Evolutionary conservation across 2,888 invertebrate genomes (phyloP), one percentile per base, ranked within the genome.

Genomic region (Stenotaenia linearis): DNA sequence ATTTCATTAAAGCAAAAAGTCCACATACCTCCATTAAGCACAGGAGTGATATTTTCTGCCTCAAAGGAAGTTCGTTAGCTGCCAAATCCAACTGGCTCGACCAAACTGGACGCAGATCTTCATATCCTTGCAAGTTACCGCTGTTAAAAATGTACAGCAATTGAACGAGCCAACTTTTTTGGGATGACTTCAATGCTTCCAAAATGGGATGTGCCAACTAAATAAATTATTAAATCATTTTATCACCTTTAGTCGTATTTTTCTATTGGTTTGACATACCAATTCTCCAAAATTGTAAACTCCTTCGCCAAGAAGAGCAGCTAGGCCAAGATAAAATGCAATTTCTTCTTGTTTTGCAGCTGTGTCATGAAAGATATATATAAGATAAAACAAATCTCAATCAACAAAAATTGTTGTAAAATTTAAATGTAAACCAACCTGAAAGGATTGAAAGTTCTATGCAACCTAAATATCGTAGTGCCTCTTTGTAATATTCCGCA

Each of bases 231-330:
- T 12, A 77, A 77, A 28, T 23, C 15, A 25, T 15, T 10, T 69
- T 18, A 69, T 15, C 69, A 69, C 25, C 12, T 18, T 69, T 74
- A 5, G 28, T 32, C 25, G 0, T 23, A 12, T 2, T 23, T 5
- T 74, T 74, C 3, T 4, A 74, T 21, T 18, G 23, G 9, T 77
- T 77, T 45, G n/a, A 25, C 28, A 86, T 83, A 93, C 92, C 86
- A 99, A 88, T 87, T 99, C 99, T 0, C 97, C 98, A 83, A 99
- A 91, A 86, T 99, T 99, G 86, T 98, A 99, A 23, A 99, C 95
- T 25, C 93, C 94, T 84, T 96, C 94, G 0, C 97, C 98, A 0
- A 98, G 88, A 28, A 99, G 90, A 0, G 97, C 98, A 0, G 99
- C 98, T 7, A 99, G 88, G 0, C 97, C 95, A 4, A 99, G 89